A percentile compares a stretch with the other conserved stretches of the same genome.
phyloP scores from a whole-genome alignment of 2,888 invertebrate species.

The Crepidodera aurea region DNA sequence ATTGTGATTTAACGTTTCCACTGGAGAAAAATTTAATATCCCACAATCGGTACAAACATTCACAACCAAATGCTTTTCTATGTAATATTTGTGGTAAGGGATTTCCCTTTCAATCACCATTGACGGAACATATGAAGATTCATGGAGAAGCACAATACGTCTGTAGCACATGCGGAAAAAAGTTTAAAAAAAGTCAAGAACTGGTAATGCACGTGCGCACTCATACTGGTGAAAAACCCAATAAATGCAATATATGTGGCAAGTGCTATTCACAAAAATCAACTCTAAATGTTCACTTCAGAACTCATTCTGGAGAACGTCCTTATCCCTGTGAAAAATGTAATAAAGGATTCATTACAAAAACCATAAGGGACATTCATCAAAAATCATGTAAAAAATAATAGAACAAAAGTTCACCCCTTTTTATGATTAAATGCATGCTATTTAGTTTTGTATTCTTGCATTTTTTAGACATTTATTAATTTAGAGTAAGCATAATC shows the following conservation, averaged over 20 bases:
- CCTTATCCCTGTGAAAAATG: constrained; percentile 54
- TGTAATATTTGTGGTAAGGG: constrained; percentile 60
- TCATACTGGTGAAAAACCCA: constrained; percentile 50
- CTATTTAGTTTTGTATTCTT: too few relatives aligned
- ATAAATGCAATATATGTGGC: constrained; percentile 50
- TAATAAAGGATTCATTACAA: constrained; percentile 43
- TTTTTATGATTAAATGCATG: too few relatives aligned
- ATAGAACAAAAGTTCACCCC: too few relatives aligned
- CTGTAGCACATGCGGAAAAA: constrained; percentile 64
- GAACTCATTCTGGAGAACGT: constrained; percentile 55
- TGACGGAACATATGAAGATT: constrained; percentile 54
- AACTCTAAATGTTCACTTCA: constrained; percentile 50
- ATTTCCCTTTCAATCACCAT: constrained; percentile 49
- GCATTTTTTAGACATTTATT: too few relatives aligned
- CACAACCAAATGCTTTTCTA: constrained; percentile 53
- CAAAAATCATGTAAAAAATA: constrained; percentile 8
- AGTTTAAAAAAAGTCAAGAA: constrained; percentile 40
- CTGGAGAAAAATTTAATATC: constrained; percentile 34
- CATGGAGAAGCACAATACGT: constrained; percentile 66
- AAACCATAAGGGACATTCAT: constrained; percentile 21
- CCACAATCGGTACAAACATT: constrained; percentile 47
- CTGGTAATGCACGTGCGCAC: constrained; percentile 48
- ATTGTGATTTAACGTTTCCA: constrained; percentile 47
- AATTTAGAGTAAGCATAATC: too few relatives aligned
- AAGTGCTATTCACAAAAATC: constrained; percentile 47